phyloP scores from a whole-genome alignment of 2,113 vertebrate genomes.

The Anseranas semipalmata region DNA sequence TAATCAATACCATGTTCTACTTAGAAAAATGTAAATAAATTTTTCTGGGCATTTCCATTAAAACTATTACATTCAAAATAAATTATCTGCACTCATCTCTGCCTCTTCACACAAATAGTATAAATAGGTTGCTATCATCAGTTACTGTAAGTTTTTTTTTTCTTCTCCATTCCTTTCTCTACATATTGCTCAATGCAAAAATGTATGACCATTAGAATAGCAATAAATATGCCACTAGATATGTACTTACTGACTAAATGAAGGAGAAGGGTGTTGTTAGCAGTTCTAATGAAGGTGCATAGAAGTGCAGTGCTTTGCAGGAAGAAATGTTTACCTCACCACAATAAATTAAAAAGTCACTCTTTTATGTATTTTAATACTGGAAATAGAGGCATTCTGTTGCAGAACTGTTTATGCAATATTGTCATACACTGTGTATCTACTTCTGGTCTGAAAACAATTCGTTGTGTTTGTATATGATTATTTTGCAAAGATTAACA shows the following conservation, averaged over 20 bases:
- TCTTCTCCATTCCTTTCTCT: slow-evolving; percentile 31
- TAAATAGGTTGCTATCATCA: not conserved
- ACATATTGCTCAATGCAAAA: not conserved
- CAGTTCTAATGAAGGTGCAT: not conserved
- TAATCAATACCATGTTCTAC: not conserved
- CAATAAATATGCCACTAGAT: slow-evolving; percentile 11
- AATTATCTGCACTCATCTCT: slow-evolving; percentile 19
- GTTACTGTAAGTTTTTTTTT: not conserved
- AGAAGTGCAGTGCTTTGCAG: not conserved
- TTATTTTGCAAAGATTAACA: not conserved
- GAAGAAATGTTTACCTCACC: slow-evolving; percentile 46
- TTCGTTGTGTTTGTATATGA: not conserved
- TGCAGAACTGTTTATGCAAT: not conserved
- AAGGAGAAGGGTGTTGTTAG: not conserved
- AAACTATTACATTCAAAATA: slow-evolving; percentile 5
- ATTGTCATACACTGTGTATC: not conserved
- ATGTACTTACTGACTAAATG: not conserved
- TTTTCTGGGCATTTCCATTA: slow-evolving; percentile 50
- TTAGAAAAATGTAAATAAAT: slow-evolving; percentile 29
- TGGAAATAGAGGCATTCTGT: slow-evolving; percentile 32
- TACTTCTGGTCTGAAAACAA: not conserved
- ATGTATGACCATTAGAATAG: not conserved
- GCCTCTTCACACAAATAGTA: not conserved
- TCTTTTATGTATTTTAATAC: slow-evolving; percentile 12
- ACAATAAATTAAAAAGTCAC: not conserved